Evolutionary conservation across 2,888 invertebrate species (phyloP).

Genomic region (Dexiosoma caninum): DNA sequence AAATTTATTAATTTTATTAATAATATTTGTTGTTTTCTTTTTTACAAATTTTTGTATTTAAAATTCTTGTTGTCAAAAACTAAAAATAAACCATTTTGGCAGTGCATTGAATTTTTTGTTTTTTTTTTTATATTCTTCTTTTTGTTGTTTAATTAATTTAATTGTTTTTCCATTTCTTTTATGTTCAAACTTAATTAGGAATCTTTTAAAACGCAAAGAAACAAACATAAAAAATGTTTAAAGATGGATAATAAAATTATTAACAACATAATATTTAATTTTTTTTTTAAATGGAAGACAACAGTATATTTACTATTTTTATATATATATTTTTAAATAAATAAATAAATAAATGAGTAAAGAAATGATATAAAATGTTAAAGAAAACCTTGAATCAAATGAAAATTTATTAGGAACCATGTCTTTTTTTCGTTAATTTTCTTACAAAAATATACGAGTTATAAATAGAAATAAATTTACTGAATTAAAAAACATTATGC

Average conservation of each 20-base stretch:
- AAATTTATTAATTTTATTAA: slow-evolving; percentile 16
- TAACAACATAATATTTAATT: slow-evolving; percentile 23
- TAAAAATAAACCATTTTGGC: slow-evolving; percentile 74
- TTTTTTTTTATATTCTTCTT: slow-evolving; percentile 42
- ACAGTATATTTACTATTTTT: slow-evolving; percentile 62
- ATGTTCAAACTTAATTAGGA: slow-evolving; percentile 2
- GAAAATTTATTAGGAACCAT: slow-evolving; percentile 60
- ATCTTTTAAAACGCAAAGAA: not conserved
- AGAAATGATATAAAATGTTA: not conserved
- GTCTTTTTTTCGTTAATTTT: slow-evolving; percentile 28
- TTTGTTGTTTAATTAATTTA: slow-evolving; percentile 15
- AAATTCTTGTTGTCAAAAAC: slow-evolving; percentile 67
- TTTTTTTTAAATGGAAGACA: slow-evolving; percentile 61
- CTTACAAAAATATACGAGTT: too few species aligned
- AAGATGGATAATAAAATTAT: slow-evolving; percentile 12
- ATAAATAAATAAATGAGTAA: slow-evolving; percentile 8
- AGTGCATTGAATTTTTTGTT: slow-evolving; percentile 72
- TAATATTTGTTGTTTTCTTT: slow-evolving; percentile 11
- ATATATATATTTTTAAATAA: slow-evolving; percentile 39
- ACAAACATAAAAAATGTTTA: slow-evolving; percentile 23
- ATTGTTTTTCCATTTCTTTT: slow-evolving; percentile 12
- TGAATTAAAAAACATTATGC: too few species aligned
- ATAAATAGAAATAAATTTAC: too few species aligned
- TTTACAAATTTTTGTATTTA: slow-evolving; percentile 48
- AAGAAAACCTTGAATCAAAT: slow-evolving; percentile 15